Base-by-base conservation (phyloP, 2,888 invertebrate genomes). In the Archips xylosteana region DNA sequence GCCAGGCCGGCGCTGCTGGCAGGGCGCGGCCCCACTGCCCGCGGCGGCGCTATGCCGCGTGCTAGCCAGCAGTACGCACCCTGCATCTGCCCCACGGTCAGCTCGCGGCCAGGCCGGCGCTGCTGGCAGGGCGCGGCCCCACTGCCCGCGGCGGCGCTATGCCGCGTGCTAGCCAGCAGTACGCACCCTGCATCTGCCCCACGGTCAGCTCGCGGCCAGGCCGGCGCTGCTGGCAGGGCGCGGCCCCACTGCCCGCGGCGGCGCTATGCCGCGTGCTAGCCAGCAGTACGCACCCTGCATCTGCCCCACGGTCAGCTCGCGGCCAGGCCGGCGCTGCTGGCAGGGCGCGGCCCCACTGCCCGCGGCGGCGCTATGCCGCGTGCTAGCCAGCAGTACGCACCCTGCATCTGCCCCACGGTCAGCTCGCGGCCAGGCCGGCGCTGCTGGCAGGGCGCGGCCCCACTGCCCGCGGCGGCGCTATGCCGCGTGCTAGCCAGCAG, bases 151-250 rank as follows among this genome's bases (percentile, higher is more conserved):
- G 36, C 3, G 23, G 23, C 23, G 23, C 23, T 23, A 23, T 23
- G 5, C 36, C 36, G 36, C 36, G 42, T 1, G 36, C 4, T 36
- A 0, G 36, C 1, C 2, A 6, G 6, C 10, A 32, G 32, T 1
- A 15, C 68, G 23, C 2, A 67, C 67, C 67, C 32, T 67, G 67
- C 67, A 67, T 67, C 67, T 67, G 99, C 3, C 99, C 99, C 59
- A 99, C 98, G n/a, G 98, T 99, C 42, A 99, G 95, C 75, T 98
- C 97, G 72, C 97, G 96, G 92, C 99, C 62, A 99, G 94, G 51
- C 99, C 97, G 89, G n/a, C n/a, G n/a, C n/a, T n/a, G n/a, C n/a
- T 1, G 60, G 6, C 60, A 2, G 36, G 12, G 2, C 2, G 8
- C 10, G 47, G 13, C 3, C 36, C 36, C 1, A 36, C 36, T 2